phyloP scores from a whole-genome alignment of 2,113 vertebrate genomes.

The Callithrix jacchus region DNA sequence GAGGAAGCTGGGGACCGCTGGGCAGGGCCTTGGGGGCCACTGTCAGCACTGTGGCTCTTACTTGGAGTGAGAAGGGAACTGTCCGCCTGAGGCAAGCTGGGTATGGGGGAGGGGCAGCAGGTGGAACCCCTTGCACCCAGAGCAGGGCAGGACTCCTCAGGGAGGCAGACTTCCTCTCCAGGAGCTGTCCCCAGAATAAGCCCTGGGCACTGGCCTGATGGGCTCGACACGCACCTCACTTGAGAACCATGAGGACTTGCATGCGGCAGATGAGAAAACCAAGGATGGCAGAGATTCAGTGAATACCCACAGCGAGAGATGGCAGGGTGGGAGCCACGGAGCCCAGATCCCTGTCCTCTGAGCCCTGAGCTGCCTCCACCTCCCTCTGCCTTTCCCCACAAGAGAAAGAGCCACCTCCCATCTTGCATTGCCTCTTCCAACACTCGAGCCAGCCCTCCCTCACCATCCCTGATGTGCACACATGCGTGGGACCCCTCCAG shows the following conservation, averaged over 20 bases:
- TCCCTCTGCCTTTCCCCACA: neutral
- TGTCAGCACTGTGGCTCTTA: neutral
- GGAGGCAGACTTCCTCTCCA: neutral
- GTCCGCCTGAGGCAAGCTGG: neutral
- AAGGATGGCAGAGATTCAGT: neutral
- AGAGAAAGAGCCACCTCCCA: neutral
- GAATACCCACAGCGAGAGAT: neutral
- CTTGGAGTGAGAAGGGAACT: neutral
- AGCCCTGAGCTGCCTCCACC: neutral
- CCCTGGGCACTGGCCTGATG: neutral
- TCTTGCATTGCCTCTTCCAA: neutral
- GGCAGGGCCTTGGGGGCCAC: neutral
- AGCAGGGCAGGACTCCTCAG: neutral
- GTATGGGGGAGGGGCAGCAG: rapidly evolving
- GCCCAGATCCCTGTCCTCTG: neutral
- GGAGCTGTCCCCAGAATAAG: neutral
- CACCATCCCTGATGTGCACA: rapidly evolving
- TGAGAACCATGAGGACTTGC: neutral
- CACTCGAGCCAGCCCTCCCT: neutral
- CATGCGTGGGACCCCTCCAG: neutral
- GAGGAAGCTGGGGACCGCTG: neutral
- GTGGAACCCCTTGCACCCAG: neutral
- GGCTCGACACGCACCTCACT: neutral
- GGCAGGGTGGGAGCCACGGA: neutral
- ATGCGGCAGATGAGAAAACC: neutral